A percentile compares a stretch with the other conserved stretches of the same genome.
phyloP scores from a whole-genome alignment of 2,888 invertebrate species.

The Poecilus cupreus region DNA sequence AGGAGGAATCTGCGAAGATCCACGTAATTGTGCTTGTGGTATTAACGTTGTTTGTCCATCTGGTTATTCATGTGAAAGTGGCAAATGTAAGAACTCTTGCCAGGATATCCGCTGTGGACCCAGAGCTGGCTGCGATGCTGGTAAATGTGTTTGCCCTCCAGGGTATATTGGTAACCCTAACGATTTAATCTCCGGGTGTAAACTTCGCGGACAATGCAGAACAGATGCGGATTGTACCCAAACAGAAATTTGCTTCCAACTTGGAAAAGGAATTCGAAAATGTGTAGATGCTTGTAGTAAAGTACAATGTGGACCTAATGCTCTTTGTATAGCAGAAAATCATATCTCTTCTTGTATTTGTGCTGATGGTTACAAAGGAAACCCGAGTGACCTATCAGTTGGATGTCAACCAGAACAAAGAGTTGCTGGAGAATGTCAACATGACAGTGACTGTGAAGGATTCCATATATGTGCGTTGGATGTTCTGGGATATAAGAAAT shows the following conservation, averaged over 20 bases:
- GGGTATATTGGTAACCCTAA: slow-evolving; percentile 86
- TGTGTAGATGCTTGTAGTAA: slow-evolving; percentile 92
- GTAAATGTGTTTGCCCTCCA: slow-evolving; percentile 86
- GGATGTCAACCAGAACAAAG: slow-evolving; percentile 86
- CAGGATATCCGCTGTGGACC: slow-evolving; percentile 86
- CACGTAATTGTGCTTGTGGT: slow-evolving; percentile 82
- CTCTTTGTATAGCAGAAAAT: slow-evolving; percentile 87
- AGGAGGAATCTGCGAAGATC: slow-evolving; percentile 82
- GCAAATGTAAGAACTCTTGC: slow-evolving; percentile 86
- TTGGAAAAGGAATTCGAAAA: slow-evolving; percentile 84
- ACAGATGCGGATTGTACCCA: slow-evolving; percentile 89
- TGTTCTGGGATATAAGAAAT: slow-evolving; percentile 79
- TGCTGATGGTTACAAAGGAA: slow-evolving; percentile 86
- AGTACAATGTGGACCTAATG: slow-evolving; percentile 93
- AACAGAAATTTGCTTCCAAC: slow-evolving; percentile 91
- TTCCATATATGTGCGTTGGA: slow-evolving; percentile 82
- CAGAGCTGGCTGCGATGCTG: slow-evolving; percentile 86
- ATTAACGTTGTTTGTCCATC: slow-evolving; percentile 83
- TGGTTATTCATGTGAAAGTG: slow-evolving; percentile 84
- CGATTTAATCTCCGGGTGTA: slow-evolving; percentile 82
- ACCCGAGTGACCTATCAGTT: slow-evolving; percentile 85
- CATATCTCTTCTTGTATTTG: slow-evolving; percentile 92
- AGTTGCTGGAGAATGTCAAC: slow-evolving; percentile 78
- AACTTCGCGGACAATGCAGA: slow-evolving; percentile 83
- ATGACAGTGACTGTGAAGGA: slow-evolving; percentile 82